Percentiles rank a stretch among this genome's conserved stretches.
These are phyloP conservation scores for Plagodis pulveraria DNA, from an alignment of 2,888 invertebrate species.

Conservation along the genomic window DNA sequence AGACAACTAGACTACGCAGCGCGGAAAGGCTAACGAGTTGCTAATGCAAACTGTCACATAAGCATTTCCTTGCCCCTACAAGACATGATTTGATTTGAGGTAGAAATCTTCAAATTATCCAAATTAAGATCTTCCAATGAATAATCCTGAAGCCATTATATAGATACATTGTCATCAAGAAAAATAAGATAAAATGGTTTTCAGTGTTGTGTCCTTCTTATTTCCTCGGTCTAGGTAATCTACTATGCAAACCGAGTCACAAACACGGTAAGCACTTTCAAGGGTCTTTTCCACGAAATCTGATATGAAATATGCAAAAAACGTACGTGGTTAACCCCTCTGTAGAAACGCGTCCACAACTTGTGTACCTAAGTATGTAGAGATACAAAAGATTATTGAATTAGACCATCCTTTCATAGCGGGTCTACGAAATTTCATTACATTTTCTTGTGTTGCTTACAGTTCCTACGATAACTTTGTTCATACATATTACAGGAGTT, in stretches of 20 bases:
- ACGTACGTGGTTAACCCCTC: conserved; percentile 42
- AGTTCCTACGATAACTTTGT: too few relatives aligned
- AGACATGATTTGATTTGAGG: too few relatives aligned
- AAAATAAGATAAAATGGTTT: too few relatives aligned
- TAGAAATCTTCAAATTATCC: too few relatives aligned
- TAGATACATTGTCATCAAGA: too few relatives aligned
- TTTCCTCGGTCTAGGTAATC: not conserved
- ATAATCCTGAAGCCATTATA: too few relatives aligned
- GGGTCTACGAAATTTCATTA: conserved; percentile 5
- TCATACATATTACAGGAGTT: too few relatives aligned
- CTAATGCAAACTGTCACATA: too few relatives aligned
- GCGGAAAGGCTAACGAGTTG: too few relatives aligned
- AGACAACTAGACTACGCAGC: too few relatives aligned
- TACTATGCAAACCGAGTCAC: conserved; percentile 3
- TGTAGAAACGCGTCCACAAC: conserved; percentile 34
- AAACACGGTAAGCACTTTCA: conserved; percentile 41
- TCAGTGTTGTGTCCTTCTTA: not conserved
- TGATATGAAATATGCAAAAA: conserved; percentile 60
- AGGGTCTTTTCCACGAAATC: conserved; percentile 47
- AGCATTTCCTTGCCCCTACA: too few relatives aligned
- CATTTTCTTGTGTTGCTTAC: not conserved
- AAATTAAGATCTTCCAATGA: too few relatives aligned
- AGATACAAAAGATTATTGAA: conserved; percentile 46
- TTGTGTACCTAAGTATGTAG: conserved; percentile 34
- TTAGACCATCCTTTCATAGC: conserved; percentile 25